A percentile compares a stretch with the other conserved stretches of the same genome.
Conservation (phyloP, 2,797 vertebrate genomes). For the Sardinella longiceps region DNA sequence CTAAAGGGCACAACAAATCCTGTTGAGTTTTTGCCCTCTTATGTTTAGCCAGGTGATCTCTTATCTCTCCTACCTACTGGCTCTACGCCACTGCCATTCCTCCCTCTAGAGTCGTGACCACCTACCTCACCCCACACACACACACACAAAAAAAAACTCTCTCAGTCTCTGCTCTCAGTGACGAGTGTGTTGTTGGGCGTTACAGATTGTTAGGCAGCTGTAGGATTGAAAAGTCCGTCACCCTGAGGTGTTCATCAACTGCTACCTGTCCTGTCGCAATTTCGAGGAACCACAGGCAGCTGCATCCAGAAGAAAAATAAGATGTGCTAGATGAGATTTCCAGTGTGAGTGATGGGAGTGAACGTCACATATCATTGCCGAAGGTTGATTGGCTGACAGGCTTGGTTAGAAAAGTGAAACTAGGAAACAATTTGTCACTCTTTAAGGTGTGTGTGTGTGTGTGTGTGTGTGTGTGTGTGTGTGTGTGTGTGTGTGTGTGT, state of each 20-base stretch:
- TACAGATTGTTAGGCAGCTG: slow-evolving; percentile 23
- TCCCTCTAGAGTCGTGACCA: no score
- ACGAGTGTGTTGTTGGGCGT: slow-evolving; percentile 13
- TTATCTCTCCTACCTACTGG: not conserved
- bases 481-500: not conserved
- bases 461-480: slow-evolving; percentile 14
- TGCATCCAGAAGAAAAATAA: not conserved
- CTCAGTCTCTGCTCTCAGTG: not conserved
- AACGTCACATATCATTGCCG: not conserved
- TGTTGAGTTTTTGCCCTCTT: not conserved
- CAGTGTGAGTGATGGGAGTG: not conserved
- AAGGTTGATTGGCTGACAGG: not conserved
- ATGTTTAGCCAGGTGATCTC: not conserved
- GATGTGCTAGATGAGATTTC: not conserved
- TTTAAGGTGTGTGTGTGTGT: not conserved
- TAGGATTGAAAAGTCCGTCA: not conserved
- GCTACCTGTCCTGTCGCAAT: not conserved
- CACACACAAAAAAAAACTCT: no score
- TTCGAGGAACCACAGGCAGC: not conserved
- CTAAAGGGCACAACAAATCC: not conserved
- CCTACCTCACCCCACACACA: no score
- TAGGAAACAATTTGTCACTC: not conserved
- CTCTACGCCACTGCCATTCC: no score
- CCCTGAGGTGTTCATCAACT: not conserved
- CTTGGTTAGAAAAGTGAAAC: not conserved